Evolutionary conservation across 2,888 invertebrate species (phyloP), one percentile per base, ranked within the genome.

Genomic region (Petrophora chlorosata): DNA sequence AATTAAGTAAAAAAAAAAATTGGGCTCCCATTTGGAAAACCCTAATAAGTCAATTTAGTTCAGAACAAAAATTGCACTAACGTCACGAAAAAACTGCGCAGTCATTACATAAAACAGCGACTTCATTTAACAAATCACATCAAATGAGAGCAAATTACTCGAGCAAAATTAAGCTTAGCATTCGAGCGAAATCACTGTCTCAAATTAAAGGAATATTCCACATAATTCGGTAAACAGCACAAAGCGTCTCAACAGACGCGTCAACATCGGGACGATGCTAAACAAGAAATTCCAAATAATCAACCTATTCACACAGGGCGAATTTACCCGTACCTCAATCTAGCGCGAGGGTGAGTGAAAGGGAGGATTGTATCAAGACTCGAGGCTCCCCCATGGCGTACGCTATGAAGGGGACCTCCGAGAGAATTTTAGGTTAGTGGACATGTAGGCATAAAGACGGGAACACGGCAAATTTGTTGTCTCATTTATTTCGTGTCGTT

Each of bases 381-480:
- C 81, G 75, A 53, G 54, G 40, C 57, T 53, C 85, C 86, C 85
- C 88, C 85, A 85, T 85, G 76, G 84, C 84, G 80, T 74, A 71
- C 81, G 76, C 81, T 76, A 75, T 76, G 79, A 82, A n/a, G 73
- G 86, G 86, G 82, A 80, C 79, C 70, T 79, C 85, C 67, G 82
- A 82, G 85, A 81, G 82, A 85, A 84, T 88, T 89, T 89, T 89
- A 88, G 89, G 84, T 90, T 90, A 91, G 91, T 91, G 90, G 91
- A 86, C 90, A 91, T 91, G 91, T 91, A 90, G 91, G 85, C 89
- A 90, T 90, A 89, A 87, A 86, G 87, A 86, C 87, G 90, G 81
- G 76, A 85, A 90, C 91, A 91, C 91, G 91, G 88, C 90, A 83
- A 82, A 82, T 82, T 87, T 84, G 91, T 90, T 91, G 90, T 88